phyloP scores from a whole-genome alignment of 2,113 vertebrate species.

The Mohoua ochrocephala region DNA sequence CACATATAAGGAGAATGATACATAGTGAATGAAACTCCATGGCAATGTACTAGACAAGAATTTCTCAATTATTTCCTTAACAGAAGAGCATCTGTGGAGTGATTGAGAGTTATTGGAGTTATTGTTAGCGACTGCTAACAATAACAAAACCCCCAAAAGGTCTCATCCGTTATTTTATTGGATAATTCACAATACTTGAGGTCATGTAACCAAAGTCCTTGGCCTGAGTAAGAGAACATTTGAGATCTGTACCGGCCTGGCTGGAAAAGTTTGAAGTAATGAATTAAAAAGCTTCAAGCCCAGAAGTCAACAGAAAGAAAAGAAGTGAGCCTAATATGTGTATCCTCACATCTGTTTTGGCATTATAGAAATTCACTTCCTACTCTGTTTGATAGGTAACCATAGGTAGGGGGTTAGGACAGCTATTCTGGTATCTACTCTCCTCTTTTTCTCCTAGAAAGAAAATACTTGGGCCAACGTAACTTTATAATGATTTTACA shows the following conservation, averaged over 20 bases:
- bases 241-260: not conserved
- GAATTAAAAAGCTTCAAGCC: not conserved
- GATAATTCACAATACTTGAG: not conserved
- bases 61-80: not conserved
- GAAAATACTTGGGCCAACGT: not conserved
- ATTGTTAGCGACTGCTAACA: too few species aligned
- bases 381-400: not conserved
- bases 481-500: not conserved
- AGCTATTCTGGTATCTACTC: not conserved
- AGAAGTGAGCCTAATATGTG: not conserved
- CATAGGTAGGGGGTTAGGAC: fast-evolving
- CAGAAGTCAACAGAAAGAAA: not conserved
- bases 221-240: not conserved
- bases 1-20: not conserved
- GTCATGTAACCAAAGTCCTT: not conserved
- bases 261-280: not conserved
- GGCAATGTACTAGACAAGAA: not conserved
- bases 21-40: not conserved
- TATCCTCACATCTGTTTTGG: not conserved
- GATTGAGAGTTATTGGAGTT: too few species aligned
- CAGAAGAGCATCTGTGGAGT: not conserved
- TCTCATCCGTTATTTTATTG: not conserved
- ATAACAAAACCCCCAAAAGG: fast-evolving
- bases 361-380: not conserved
- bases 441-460: not conserved